Conservation (phyloP, 2,797 vertebrate species). For the Pygocentrus nattereri region DNA sequence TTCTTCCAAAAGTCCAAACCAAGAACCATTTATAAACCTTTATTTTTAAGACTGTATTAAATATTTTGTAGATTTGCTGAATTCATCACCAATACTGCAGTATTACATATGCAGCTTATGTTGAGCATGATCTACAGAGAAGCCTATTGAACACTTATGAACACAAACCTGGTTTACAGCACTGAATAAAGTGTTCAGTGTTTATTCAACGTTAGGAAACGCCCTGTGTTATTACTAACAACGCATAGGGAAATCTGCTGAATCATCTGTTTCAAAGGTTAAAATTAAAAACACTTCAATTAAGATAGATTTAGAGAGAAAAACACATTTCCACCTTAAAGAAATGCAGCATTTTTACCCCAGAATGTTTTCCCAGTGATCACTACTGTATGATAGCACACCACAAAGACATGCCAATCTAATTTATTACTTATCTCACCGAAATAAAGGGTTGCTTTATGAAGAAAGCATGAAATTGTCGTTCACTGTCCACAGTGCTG, state of each 20-base stretch:
- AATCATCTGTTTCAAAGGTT: neutral
- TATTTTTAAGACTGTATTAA: conserved; percentile 50
- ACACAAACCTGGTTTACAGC: too few relatives aligned
- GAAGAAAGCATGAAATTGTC: conserved; percentile 71
- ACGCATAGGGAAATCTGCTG: neutral
- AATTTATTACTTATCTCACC: conserved; percentile 81
- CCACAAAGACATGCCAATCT: conserved; percentile 73
- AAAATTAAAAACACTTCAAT: neutral
- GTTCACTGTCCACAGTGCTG: conserved; percentile 63
- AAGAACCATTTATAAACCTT: conserved; percentile 30
- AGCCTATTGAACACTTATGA: neutral
- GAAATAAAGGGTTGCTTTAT: conserved; percentile 87
- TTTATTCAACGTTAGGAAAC: neutral
- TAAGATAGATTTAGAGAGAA: conserved; percentile 20
- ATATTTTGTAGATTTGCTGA: neutral
- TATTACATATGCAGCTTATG: neutral
- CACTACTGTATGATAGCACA: conserved; percentile 80
- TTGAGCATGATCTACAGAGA: conserved; percentile 1
- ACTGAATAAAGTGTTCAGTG: neutral
- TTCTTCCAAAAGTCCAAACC: neutral
- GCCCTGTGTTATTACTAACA: neutral
- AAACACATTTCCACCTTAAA: conserved; percentile 33
- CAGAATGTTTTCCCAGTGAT: conserved; percentile 68
- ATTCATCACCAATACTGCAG: neutral
- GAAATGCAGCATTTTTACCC: conserved; percentile 10